Conservation (phyloP, 2,113 vertebrate genomes). For the Myodes glareolus region DNA sequence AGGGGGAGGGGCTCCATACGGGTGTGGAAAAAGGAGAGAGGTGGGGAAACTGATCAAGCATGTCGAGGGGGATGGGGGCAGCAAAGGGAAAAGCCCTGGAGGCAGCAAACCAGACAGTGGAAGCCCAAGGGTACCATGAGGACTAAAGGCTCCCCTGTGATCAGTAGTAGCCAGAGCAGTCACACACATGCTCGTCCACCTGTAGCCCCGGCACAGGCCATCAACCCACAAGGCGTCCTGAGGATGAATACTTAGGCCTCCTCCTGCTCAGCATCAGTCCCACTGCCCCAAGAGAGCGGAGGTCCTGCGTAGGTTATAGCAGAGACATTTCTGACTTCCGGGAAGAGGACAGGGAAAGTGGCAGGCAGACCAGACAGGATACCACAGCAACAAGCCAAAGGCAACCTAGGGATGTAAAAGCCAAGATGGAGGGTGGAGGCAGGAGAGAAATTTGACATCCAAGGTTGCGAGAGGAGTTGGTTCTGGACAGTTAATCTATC, state of each 20-base stretch:
- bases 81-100: not conserved
- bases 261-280: not conserved
- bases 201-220: not conserved
- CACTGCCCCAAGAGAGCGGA: not conserved
- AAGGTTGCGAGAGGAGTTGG: not conserved
- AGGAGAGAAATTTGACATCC: not conserved
- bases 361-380: not conserved
- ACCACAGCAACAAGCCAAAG: not conserved
- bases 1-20: accelerated
- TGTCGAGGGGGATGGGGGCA: accelerated
- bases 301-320: too few species aligned
- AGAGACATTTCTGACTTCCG: not conserved
- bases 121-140: not conserved
- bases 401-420: too few species aligned
- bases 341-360: not conserved
- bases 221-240: not conserved
- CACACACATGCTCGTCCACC: not conserved
- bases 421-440: accelerated
- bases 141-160: not conserved
- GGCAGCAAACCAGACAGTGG: not conserved
- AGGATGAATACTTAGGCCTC: not conserved
- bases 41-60: accelerated
- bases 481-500: not conserved
- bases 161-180: not conserved
- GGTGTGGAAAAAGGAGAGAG: accelerated